A percentile compares a stretch with the other conserved stretches of the same genome.
Conservation (phyloP, 2,797 vertebrate genomes). For the Rhinella marina region DNA sequence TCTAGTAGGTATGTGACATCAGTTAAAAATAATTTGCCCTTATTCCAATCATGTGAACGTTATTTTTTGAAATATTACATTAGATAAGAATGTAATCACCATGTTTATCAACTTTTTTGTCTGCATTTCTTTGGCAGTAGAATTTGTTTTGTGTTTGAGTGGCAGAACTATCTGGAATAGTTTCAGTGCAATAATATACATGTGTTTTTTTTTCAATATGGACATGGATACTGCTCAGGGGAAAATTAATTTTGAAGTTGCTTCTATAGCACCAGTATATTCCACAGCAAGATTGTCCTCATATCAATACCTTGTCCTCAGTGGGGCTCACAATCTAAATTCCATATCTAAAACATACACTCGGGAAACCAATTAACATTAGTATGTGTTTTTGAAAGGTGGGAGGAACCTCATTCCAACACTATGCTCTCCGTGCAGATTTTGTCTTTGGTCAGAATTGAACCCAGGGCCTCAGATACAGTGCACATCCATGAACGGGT, state of each 20-base stretch:
- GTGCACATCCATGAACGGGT: no score
- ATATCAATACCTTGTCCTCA: neutral
- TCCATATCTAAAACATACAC: neutral
- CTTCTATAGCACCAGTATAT: neutral
- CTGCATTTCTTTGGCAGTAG: neutral
- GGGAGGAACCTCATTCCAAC: neutral
- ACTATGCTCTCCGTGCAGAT: neutral
- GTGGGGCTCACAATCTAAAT: neutral
- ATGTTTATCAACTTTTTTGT: neutral
- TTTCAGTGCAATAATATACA: neutral
- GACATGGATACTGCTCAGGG: neutral
- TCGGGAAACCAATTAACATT: neutral
- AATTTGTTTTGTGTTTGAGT: neutral
- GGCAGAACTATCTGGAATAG: neutral
- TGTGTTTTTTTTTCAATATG: neutral
- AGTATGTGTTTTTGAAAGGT: neutral
- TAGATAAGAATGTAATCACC: conserved; percentile 43
- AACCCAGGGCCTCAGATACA: neutral
- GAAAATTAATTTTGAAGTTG: neutral
- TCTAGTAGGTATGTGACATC: neutral
- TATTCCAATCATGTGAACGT: conserved; percentile 4
- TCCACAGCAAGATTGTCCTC: neutral
- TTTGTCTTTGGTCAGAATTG: neutral
- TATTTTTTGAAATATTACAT: conserved; percentile 48
- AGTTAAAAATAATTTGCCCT: conserved; percentile 25